Percentiles rank a stretch among this genome's conserved stretches.
Conservation (phyloP, 2,888 invertebrate species). For the Anthophora plumipes region DNA sequence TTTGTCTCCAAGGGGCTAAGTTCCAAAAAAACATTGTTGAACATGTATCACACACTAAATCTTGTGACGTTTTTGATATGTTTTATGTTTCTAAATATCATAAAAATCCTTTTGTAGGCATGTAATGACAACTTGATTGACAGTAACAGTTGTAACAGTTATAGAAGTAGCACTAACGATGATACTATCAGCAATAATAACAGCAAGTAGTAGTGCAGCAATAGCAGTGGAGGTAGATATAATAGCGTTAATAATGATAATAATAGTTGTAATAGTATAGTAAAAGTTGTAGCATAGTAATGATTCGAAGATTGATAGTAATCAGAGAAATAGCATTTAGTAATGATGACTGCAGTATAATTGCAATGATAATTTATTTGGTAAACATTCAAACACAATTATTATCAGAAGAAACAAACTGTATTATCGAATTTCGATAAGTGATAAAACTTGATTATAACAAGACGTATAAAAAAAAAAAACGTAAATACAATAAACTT, state of each 20-base stretch:
- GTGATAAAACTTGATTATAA: conserved; percentile 41
- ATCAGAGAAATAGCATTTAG: conserved; percentile 56
- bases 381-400: conserved; percentile 42
- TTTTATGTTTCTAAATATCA: conserved; percentile 72
- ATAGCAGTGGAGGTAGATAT: conserved; percentile 61
- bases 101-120: conserved; percentile 65
- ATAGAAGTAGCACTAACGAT: conserved; percentile 67
- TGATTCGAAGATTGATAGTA: conserved; percentile 55
- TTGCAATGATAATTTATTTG: conserved; percentile 54
- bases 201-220: conserved; percentile 62
- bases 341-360: conserved; percentile 52
- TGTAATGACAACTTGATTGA: conserved; percentile 66
- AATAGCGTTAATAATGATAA: conserved; percentile 63
- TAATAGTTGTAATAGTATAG: conserved; percentile 62
- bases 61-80: conserved; percentile 70
- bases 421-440: conserved; percentile 12
- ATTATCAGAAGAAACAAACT: conserved; percentile 24
- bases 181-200: conserved; percentile 66
- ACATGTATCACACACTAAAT: conserved; percentile 58
- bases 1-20: conserved; percentile 73
- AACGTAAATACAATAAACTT: conserved; percentile 36
- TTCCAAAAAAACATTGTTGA: conserved; percentile 74
- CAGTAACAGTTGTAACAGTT: conserved; percentile 65
- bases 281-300: conserved; percentile 56
- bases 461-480: conserved; percentile 46